Evolutionary conservation across 2,888 invertebrate species (phyloP).

Genomic region (Troides aeacus): DNA sequence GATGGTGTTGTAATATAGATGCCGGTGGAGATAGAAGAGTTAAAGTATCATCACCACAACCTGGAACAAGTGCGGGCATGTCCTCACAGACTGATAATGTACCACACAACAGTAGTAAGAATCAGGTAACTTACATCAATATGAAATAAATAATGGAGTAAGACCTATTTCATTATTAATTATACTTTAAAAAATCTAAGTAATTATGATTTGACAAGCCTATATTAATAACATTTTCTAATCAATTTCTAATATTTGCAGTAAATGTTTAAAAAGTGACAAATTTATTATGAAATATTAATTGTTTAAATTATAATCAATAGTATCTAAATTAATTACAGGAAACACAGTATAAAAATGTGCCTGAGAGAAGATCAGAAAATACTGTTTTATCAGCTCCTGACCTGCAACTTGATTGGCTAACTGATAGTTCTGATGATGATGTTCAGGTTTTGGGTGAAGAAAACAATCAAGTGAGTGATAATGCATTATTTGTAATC

Average conservation of each 20-base stretch:
- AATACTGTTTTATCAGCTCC: conserved; percentile 81
- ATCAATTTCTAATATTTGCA: neutral
- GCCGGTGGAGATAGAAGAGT: conserved; percentile 50
- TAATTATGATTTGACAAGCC: too few relatives aligned
- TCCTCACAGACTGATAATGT: conserved; percentile 38
- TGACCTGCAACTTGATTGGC: conserved; percentile 88
- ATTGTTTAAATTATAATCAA: neutral
- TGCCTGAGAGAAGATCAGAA: conserved; percentile 35
- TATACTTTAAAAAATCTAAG: neutral
- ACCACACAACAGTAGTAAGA: conserved; percentile 33
- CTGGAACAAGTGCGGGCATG: conserved; percentile 61
- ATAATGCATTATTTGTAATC: neutral
- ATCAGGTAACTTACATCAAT: conserved; percentile 42
- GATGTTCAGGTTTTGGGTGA: conserved; percentile 80
- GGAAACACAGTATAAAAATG: conserved; percentile 43
- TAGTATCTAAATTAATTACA: conserved; percentile 27
- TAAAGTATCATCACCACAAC: conserved; percentile 58
- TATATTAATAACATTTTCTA: neutral
- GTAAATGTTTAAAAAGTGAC: neutral
- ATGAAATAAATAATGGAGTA: neutral
- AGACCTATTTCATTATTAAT: neutral
- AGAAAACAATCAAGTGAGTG: conserved; percentile 47
- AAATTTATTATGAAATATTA: neutral
- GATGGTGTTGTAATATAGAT: conserved; percentile 45
- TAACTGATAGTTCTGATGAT: conserved; percentile 83